Evolutionary conservation across 2,888 invertebrate species (phyloP).

Genomic region (Sthenelais limicola): DNA sequence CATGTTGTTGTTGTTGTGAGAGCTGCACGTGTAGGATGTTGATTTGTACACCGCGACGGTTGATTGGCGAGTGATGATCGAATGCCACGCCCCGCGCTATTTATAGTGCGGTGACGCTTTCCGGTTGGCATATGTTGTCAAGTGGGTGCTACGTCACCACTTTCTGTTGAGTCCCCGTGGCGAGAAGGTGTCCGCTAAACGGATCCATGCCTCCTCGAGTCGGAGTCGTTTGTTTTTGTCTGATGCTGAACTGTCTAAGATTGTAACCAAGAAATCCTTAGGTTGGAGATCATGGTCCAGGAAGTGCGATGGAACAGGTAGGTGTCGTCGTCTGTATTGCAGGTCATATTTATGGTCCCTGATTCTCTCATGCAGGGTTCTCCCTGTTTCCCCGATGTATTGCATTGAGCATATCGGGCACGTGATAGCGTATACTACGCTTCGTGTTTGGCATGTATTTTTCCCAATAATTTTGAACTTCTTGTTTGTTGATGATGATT

Average conservation of each 20-base stretch:
- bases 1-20: no score
- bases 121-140: no score
- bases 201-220: constrained; percentile 5
- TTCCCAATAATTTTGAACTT: not conserved
- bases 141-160: not conserved
- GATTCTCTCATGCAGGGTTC: not conserved
- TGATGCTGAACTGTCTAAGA: not conserved
- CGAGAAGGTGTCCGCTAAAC: not conserved
- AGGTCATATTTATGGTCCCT: not conserved
- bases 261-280: not conserved
- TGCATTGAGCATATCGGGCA: not conserved
- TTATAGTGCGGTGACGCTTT: no score
- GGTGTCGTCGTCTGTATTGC: not conserved
- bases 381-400: constrained; percentile 23
- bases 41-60: no score
- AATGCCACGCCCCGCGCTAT: no score
- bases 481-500: not conserved
- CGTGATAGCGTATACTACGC: constrained; percentile 1
- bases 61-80: no score
- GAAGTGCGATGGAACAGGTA: not conserved
- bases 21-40: no score
- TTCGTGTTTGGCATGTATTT: not conserved
- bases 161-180: not conserved
- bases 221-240: not conserved
- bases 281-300: not conserved